These are phyloP conservation scores for Callopanchax toddi DNA, from an alignment of 2,113 vertebrate species.

Conservation along the genomic window DNA sequence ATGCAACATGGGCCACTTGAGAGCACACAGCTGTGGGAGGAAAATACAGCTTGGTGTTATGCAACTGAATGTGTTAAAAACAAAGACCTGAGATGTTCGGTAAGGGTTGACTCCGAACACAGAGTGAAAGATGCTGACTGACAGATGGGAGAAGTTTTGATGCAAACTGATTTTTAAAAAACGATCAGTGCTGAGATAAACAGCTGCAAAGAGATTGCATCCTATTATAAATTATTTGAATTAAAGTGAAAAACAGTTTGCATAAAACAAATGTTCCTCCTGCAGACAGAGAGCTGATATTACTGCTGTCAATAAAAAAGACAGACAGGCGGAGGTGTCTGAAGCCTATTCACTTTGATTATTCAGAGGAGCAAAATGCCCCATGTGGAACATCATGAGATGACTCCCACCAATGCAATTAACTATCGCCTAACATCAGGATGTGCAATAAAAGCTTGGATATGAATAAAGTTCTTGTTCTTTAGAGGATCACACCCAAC, in stretches of 20 bases:
- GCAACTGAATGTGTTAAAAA: constrained; percentile 38
- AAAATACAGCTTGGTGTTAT: constrained; percentile 32
- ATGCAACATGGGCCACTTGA: constrained; percentile 22
- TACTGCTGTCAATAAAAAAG: background rate
- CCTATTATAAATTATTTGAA: background rate
- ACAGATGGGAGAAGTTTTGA: background rate
- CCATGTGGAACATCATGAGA: background rate
- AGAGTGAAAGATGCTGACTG: constrained; percentile 17
- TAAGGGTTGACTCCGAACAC: constrained; percentile 7
- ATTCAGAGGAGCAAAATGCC: no score
- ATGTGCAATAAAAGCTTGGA: no score
- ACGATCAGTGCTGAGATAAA: no score
- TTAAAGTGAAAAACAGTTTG: background rate
- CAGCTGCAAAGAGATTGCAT: no score
- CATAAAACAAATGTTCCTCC: background rate
- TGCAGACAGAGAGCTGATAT: background rate
- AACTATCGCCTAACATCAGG: background rate
- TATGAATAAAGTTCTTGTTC: no score
- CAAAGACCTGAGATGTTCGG: constrained; percentile 12
- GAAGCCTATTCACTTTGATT: background rate
- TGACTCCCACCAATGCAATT: background rate
- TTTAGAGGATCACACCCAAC: no score
- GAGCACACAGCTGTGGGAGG: constrained; percentile 36
- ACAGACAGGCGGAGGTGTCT: background rate
- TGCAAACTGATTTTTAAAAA: background rate